These are phyloP conservation scores for Pseudoatta argentina DNA, from an alignment of 1,140 invertebrate genomes.

Conservation along the genomic window DNA sequence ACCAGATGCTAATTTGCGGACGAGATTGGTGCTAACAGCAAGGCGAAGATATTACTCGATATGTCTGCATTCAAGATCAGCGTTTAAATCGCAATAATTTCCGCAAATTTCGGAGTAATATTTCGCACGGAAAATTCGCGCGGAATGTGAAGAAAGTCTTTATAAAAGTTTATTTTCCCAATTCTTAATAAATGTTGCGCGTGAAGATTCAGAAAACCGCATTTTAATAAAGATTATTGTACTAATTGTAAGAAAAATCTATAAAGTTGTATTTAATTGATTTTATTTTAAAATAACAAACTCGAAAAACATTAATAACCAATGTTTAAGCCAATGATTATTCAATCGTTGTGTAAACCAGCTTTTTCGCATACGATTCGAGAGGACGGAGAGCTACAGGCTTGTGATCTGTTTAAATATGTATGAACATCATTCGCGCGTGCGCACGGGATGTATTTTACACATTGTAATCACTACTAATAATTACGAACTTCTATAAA, in stretches of 20 bases:
- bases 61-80: background rate
- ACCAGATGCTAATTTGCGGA: slow-evolving; percentile 46
- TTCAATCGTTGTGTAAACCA: slow-evolving; percentile 27
- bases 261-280: background rate
- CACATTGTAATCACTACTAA: slow-evolving; percentile 48
- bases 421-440: background rate
- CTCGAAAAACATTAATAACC: slow-evolving; percentile 18
- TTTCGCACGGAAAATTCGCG: background rate
- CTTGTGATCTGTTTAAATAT: slow-evolving; percentile 40
- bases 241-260: background rate
- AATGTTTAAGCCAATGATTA: slow-evolving; percentile 6
- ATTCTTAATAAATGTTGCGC: background rate
- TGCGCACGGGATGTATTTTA: slow-evolving; percentile 26
- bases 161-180: background rate
- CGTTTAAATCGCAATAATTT: background rate
- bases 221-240: background rate
- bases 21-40: slow-evolving; percentile 28
- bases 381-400: background rate
- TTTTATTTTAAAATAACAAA: background rate
- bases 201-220: background rate
- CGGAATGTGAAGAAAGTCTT: no score
- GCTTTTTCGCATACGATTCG: background rate
- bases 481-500: slow-evolving; percentile 51
- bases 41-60: background rate
- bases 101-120: background rate